Evolutionary conservation across 2,797 vertebrate genomes (phyloP), one percentile per base, ranked within the genome.

Genomic region (Falco peregrinus): DNA sequence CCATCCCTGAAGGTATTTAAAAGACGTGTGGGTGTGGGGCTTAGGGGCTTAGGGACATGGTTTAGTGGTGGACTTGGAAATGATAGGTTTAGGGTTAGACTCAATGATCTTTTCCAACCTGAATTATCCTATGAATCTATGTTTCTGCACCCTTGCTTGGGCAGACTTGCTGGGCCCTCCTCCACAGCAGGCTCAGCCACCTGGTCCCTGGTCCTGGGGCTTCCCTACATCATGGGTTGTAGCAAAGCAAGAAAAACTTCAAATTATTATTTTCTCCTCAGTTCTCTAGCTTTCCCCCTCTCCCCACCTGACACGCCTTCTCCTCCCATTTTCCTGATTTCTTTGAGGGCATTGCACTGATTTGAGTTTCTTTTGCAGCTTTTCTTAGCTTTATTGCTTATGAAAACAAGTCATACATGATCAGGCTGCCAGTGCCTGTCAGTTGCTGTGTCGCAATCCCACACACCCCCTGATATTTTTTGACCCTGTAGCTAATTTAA

Each of bases 261-360:
- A 8, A 50, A 24, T 43, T 8, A 51, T 53, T 25, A 9, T 85
- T 88, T 93, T 94, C n/a, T 35, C 48, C 37, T 74, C 43, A 6
- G 1, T 37, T 54, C 16, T 59, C 16, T 47, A 19, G 6, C 9
- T 68, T 51, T 5, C 7, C 4, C 11, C 5, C 2, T 14, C 8
- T 19, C 10, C 7, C 1, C 10, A 1, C 5, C 10, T 2, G 6
- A 3, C 3, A 2, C 9, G 3, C 2, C 1, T 21, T 7, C 8
- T 10, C 5, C 45, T 14, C 4, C 6, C 15, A 11, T 53, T 53
- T 73, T 35, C 22, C n/a, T 20, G 21, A 19, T 56, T 70, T 31
- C 47, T 69, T 50, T 59, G 50, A 54, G n/a, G 20, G 12, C 35
- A 48, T 31, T 31, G 24, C 39, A 20, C n/a, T 60, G 68, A 69